phyloP scores from a whole-genome alignment of 2,888 invertebrate genomes.

The Vannuccia rotundouncinata region DNA sequence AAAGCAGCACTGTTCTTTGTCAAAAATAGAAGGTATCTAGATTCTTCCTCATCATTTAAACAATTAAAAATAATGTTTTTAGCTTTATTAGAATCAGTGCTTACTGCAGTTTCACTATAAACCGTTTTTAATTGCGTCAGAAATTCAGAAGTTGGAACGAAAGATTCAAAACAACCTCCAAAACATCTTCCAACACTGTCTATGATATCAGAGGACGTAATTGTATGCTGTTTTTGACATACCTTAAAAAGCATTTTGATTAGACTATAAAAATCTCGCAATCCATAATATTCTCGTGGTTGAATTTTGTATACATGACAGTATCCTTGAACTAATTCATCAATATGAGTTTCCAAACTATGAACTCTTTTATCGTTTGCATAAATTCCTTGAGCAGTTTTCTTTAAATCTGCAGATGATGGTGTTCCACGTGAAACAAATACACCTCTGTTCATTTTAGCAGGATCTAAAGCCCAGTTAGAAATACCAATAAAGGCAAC shows the following conservation, averaged over 20 bases:
- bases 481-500: conserved; percentile 40
- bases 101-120: neutral
- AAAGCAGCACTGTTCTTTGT: conserved; percentile 38
- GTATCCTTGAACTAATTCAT: conserved; percentile 33
- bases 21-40: conserved; percentile 35
- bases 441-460: conserved; percentile 42
- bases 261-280: conserved; percentile 39
- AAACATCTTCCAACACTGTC: conserved; percentile 4
- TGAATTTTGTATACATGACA: conserved; percentile 30
- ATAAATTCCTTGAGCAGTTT: conserved; percentile 35
- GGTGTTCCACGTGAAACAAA: conserved; percentile 37
- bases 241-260: conserved; percentile 27
- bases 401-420: conserved; percentile 21
- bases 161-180: neutral
- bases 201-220: neutral
- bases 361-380: neutral
- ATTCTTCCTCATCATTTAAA: neutral
- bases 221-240: neutral
- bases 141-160: too few species aligned
- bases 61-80: neutral
- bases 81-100: neutral
- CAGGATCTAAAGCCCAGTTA: conserved; percentile 42
- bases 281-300: conserved; percentile 33
- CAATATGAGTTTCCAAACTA: neutral
- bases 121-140: too few species aligned